Base-by-base conservation (phyloP, 2,888 invertebrate genomes). In the Parnassius mnemosyne region DNA sequence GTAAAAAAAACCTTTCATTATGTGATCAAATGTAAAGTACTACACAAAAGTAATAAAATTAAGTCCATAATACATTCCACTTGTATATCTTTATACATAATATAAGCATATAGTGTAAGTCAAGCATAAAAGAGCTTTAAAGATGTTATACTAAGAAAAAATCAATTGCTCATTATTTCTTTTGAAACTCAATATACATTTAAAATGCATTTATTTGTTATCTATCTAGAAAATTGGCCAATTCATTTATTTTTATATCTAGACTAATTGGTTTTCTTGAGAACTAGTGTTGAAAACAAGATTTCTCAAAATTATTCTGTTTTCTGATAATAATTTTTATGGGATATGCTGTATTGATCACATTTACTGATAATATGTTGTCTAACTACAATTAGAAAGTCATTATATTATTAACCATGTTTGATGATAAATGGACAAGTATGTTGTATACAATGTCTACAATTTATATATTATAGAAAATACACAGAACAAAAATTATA, bases 61-160 rank as follows among this genome's bases (percentile, higher is more conserved):
- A 77, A 85, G 90, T 90, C 89, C 87, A 90, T 84, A 83, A 83
- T 81, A 89, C 90, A 90, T 90, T 90, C 90, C 90, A 89, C 78
- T 80, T 85, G 81, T 85, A 81, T 81, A 84, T 83, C 75, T 78
- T 79, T 87, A 86, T 89, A 87, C 74, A 87, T 88, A 88, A 72
- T 13, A 49, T 49, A 71, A 67, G 71, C 72, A 73, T 75, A 76
- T 74, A 72, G 77, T 73, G 74, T 79, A 80, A 77, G 81, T 81
- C 82, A 80, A 82, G 79, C 83, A 82, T 78, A 73, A 73, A 81
- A 84, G 81, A 89, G 89, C 88, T 90, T 90, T 89, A 89, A 88
- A 75, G 72, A 79, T 77, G 76, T 82, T 83, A 81, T 79, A 78
- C 67, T 82, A 83, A 78, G 78, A 79, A 81, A 25, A 63, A 83